Evolutionary conservation across 2,888 invertebrate genomes (phyloP), one percentile per base, ranked within the genome.

Genomic region (Oxyteleia sp.): DNA sequence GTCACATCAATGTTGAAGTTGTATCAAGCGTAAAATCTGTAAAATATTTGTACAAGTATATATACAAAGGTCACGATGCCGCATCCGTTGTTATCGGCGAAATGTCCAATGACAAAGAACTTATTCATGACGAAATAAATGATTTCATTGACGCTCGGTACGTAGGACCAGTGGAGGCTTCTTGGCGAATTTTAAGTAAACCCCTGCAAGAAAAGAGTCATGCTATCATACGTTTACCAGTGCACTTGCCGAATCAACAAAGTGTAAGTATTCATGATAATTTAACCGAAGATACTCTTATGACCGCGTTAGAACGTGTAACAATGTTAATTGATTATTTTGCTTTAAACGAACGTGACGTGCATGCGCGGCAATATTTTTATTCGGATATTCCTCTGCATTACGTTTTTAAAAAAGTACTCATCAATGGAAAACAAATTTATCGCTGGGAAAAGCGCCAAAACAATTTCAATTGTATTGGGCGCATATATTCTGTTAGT

Each of bases 11-110:
- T 69, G 57, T 51, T 88, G 87, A 61, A 86, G 88, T 80, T 80
- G 84, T 71, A 89, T 90, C 64, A 88, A 90, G 11, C 90, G 88
- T 86, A 59, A 89, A 88, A 68, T 90, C 90, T 82, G 88, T 83
- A 32, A 32, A 32, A 32, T 32, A 38, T 38, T 38, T 38, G 7
- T 38, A 38, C n/a, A 38, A 38, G 4, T 38, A 38, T 4, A 38
- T 38, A n/a, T 38, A 32, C 32, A 32, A 32, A 32, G 32, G 32
- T 10, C 32, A 57, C 87, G 84, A 86, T 4, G 5, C 43, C 18
- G 20, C n/a, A 11, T 20, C 18, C 1, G 7, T n/a, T 3, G 23
- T 49, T 0, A 49, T 49, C 8, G 7, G 38, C 7, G 38, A 38
- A 38, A 5, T 2, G 1, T 11, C 2, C 0, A 38, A 7, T n/a